Conservation (phyloP, 2,888 invertebrate species). For the Nowickia ferox region DNA sequence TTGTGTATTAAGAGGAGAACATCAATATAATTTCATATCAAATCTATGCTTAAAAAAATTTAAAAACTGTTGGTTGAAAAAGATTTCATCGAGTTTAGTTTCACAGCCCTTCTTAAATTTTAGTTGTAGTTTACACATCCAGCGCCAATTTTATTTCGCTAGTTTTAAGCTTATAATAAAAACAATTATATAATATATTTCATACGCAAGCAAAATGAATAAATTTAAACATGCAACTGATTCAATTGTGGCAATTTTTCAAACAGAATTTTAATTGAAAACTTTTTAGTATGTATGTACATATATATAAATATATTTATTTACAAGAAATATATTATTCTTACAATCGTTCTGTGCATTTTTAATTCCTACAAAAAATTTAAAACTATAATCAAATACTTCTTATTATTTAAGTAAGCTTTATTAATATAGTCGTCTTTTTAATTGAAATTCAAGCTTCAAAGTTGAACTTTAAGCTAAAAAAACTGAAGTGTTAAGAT, state of each 20-base stretch:
- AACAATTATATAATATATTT: slow-evolving; percentile 17
- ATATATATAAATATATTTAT: slow-evolving; percentile 49
- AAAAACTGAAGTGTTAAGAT: slow-evolving; percentile 31
- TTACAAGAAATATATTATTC: slow-evolving; percentile 3
- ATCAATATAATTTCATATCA: background rate
- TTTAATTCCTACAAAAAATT: slow-evolving; percentile 1
- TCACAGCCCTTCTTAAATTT: slow-evolving; percentile 4
- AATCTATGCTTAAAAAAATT: background rate
- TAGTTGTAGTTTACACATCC: slow-evolving; percentile 24
- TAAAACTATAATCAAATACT: slow-evolving; percentile 11
- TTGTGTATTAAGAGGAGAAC: background rate
- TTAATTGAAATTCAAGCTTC: slow-evolving; percentile 24
- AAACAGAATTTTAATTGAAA: slow-evolving; percentile 18
- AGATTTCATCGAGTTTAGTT: background rate
- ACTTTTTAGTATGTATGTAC: slow-evolving; percentile 32
- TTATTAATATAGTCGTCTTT: slow-evolving; percentile 30
- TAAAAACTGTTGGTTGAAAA: background rate
- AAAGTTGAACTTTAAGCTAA: slow-evolving; percentile 46
- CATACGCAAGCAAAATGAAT: background rate
- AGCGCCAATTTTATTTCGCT: slow-evolving; percentile 41
- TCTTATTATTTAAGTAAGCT: slow-evolving; percentile 39
- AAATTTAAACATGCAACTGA: background rate
- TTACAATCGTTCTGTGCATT: slow-evolving; percentile 37
- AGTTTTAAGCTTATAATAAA: slow-evolving; percentile 42
- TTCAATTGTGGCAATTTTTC: slow-evolving; percentile 2